Evolutionary conservation across 2,888 invertebrate genomes (phyloP), one percentile per base, ranked within the genome.

Genomic region (Drosophila atripex): DNA sequence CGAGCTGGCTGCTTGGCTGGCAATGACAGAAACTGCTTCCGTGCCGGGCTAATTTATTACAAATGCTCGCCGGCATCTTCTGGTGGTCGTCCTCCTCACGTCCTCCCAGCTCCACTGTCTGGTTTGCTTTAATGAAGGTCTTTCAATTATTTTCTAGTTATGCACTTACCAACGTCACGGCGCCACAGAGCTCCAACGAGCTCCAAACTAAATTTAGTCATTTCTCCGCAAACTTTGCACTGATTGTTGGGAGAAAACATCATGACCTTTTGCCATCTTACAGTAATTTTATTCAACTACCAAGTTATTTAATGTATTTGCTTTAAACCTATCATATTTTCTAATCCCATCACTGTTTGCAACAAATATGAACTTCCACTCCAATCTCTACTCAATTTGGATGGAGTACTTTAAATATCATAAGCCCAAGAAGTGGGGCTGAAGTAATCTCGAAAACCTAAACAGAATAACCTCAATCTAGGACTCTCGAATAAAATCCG

Each of bases 1-100:
- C 35, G n/a, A 25, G 14, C 35, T n/a, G 38, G 35, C 5, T 46
- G 35, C 49, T 21, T 39, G 35, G 72, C 72, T 70, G 69, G 63
- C 63, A 71, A 71, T 70, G 69, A 70, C 69, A 70, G 69, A 71
- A 71, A 70, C 72, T 70, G 69, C 69, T 68, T 70, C 71, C 68
- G 71, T 68, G 58, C 71, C 51, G 68, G 47, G 68, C 71, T 68
- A 68, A 68, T 68, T 68, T 68, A 68, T 70, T 70, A 64, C 64
- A 52, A 71, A 70, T 71, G 71, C 72, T 70, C 49, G 41, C 38
- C 71, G 61, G 63, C 61, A 53, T 50, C 61, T 71, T 54, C 47
- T 68, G 66, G 28, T 21, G 25, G 21, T 12, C 21, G 18, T 39
- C 5, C 23, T 1, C 1, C 25, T 12, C 1, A n/a, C n/a, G n/a